Evolutionary conservation across 1,140 invertebrate genomes (phyloP), one percentile per base, ranked within the genome.

Genomic region (Gryon sp.): DNA sequence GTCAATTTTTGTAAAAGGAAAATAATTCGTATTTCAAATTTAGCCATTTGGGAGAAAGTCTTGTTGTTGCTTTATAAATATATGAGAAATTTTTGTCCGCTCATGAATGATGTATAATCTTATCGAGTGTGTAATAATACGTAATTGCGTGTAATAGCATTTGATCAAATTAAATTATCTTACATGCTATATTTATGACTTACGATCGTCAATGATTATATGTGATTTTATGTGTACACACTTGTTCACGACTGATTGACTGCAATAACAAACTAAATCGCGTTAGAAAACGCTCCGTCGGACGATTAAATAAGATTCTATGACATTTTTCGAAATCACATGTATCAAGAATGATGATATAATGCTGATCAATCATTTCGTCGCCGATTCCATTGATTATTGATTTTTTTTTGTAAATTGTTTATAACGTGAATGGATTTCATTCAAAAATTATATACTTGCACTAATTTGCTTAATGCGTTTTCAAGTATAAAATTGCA

Each of bases 111-210:
- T 22, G 20, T 32, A 28, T 14, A 52, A 73, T 65, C 26, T 2
- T 57, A 57, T 57, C 52, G 15, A 20, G 24, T 20, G 30, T 30
- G 60, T 74, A 74, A 66, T 74, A 59, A 74, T 45, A 65, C 53
- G 53, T 75, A 75, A 75, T 66, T 53, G 70, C 45, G 11, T 43
- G 34, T 62, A 63, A 72, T 72, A 57, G 26, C 24, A 22, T 50
- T 73, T 53, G 52, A 74, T 74, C 52, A 43, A 75, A 68, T 68
- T 75, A 43, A 68, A 75, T 74, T 45, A 66, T 74, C 32, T 57
- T 45, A 41, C 50, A 36, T 52, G 11, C 34, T 22, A 46, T 45
- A 26, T 38, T 48, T 59, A 57, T 57, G 57, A 74, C 19, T 52
- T 74, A 66, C 38, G 59, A 74, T 74, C 43, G 34, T 45, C 15